Conservation (phyloP, 2,113 vertebrate species). For the Climacteris rufus region DNA sequence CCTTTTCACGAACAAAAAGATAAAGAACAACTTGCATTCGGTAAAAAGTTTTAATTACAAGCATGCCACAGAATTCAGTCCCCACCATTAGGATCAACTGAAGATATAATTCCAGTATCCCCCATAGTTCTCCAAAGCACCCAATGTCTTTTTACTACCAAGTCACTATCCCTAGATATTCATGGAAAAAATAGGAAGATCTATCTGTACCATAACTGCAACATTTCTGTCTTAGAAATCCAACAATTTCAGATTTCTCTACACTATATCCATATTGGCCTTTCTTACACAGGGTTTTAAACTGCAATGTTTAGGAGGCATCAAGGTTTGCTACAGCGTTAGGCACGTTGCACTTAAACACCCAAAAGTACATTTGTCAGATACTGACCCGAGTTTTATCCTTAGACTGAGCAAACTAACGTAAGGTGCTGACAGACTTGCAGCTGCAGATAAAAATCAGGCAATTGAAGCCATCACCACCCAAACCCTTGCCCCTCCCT, state of each 20-base stretch:
- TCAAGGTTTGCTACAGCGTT: neutral
- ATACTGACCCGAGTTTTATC: neutral
- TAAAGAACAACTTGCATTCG: neutral
- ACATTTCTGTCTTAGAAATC: neutral
- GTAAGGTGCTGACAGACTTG: neutral
- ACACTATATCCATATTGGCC: neutral
- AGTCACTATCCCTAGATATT: neutral
- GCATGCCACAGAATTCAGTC: neutral
- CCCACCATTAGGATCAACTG: neutral
- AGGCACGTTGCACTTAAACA: neutral
- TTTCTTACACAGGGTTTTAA: too few species aligned
- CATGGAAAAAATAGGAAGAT: neutral
- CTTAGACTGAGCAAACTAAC: neutral
- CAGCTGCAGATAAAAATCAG: conserved; percentile 19
- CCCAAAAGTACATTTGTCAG: neutral
- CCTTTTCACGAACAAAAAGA: neutral
- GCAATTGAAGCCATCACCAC: neutral
- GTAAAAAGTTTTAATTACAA: neutral
- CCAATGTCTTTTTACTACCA: neutral
- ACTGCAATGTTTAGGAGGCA: rapidly evolving
- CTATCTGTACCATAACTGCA: neutral
- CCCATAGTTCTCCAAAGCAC: neutral
- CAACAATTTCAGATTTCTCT: neutral
- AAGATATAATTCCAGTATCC: neutral
- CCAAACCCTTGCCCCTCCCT: neutral